These are phyloP conservation scores for Carcinoscorpius rotundicauda DNA, from an alignment of 1,140 invertebrate genomes.

Conservation along the genomic window DNA sequence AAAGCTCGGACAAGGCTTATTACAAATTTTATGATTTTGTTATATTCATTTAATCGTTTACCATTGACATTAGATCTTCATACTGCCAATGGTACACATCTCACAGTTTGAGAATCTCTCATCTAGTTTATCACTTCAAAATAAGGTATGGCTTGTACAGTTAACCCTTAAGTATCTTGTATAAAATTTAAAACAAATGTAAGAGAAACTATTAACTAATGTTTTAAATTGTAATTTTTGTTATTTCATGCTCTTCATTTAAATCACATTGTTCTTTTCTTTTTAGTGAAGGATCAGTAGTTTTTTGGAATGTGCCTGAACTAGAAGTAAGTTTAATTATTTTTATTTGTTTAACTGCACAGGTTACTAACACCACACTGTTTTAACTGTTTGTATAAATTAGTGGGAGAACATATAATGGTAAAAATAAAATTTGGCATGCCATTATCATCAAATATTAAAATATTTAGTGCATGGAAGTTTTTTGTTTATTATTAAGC, in stretches of 20 bases:
- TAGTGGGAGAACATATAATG: too few species aligned
- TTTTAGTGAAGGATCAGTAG: constrained; percentile 63
- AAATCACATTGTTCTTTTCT: constrained; percentile 14
- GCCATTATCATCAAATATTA: background rate
- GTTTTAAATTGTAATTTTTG: background rate
- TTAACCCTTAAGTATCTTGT: background rate
- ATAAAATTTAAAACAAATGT: too few species aligned
- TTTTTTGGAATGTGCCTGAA: constrained; percentile 86
- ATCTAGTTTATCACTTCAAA: background rate
- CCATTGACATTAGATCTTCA: too few species aligned
- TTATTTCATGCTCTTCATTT: constrained; percentile 1
- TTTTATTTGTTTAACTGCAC: background rate
- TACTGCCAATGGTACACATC: too few species aligned
- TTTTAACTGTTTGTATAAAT: too few species aligned
- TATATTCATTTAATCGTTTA: too few species aligned
- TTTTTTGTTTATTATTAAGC: background rate
- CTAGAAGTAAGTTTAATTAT: constrained; percentile 43
- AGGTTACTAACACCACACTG: too few species aligned
- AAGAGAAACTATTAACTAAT: background rate
- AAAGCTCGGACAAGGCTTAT: too few species aligned
- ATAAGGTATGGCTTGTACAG: background rate
- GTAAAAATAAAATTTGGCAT: too few species aligned
- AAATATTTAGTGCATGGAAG: background rate
- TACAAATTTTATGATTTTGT: too few species aligned
- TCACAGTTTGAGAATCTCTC: too few species aligned